These are phyloP conservation scores for Neoarius graeffei DNA, from an alignment of 2,113 vertebrate species.

Conservation along the genomic window DNA sequence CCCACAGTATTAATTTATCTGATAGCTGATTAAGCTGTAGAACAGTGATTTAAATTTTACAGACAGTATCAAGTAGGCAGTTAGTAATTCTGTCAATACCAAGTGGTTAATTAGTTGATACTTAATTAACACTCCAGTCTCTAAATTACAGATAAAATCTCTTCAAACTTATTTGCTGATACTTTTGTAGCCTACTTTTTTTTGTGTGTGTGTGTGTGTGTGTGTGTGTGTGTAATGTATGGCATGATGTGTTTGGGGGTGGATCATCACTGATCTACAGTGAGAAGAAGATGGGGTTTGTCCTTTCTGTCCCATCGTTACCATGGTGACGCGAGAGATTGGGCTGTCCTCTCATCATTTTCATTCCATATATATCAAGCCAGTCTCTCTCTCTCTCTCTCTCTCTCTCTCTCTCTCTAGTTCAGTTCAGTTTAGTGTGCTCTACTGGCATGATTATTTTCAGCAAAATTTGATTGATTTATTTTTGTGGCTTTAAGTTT, in stretches of 20 bases:
- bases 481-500: background rate
- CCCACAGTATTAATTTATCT: background rate
- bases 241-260: constrained; percentile 1
- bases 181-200: background rate
- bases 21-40: background rate
- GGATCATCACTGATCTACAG: constrained; percentile 3
- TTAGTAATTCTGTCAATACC: background rate
- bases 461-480: background rate
- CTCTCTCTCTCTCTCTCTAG: background rate
- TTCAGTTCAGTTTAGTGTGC: background rate
- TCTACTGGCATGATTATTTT: background rate
- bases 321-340: constrained; percentile 24
- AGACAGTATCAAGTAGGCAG: background rate
- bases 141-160: background rate
- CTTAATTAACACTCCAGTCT: background rate
- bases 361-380: constrained; percentile 36
- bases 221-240: background rate
- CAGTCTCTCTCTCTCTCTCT: constrained; percentile 6
- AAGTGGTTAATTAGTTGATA: background rate
- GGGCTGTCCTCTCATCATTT: constrained; percentile 24
- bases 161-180: background rate
- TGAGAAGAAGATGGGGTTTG: constrained; percentile 2
- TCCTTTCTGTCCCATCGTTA: constrained; percentile 35
- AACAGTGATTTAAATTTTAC: background rate
- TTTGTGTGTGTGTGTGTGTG: background rate